These are phyloP conservation scores for Hylaeus anthracinus DNA, from an alignment of 1,140 invertebrate species.

Conservation along the genomic window DNA sequence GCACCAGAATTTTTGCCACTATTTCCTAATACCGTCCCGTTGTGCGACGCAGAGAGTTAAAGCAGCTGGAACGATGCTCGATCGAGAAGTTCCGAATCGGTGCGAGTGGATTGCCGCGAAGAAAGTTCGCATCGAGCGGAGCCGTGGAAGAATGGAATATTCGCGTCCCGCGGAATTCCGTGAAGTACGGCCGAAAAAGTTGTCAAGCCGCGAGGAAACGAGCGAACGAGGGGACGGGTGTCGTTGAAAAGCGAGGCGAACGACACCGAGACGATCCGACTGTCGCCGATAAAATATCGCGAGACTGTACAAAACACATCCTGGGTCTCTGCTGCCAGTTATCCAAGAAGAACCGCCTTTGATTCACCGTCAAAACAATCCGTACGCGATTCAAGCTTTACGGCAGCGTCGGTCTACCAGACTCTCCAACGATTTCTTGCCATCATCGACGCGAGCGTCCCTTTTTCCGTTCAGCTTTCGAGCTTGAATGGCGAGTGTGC, in stretches of 20 bases:
- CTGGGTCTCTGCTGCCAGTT: background rate
- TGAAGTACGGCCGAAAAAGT: slow-evolving; percentile 55
- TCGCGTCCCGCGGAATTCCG: slow-evolving; percentile 40
- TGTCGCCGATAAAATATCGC: slow-evolving; percentile 63
- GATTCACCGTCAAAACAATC: slow-evolving; percentile 37
- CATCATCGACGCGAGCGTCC: background rate
- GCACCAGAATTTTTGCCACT: too few species aligned
- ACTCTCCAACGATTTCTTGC: slow-evolving; percentile 22
- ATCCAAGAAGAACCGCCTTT: slow-evolving; percentile 13
- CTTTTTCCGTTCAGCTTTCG: background rate
- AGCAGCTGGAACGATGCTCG: background rate
- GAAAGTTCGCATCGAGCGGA: background rate
- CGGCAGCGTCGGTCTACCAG: background rate
- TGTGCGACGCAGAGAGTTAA: background rate
- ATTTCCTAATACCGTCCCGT: too few species aligned
- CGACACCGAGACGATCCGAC: slow-evolving; percentile 48
- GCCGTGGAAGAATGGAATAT: slow-evolving; percentile 21
- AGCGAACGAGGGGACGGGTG: background rate
- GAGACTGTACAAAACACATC: slow-evolving; percentile 49
- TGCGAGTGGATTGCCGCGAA: background rate
- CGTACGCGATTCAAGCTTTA: background rate
- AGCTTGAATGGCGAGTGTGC: background rate
- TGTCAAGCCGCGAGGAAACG: slow-evolving; percentile 38
- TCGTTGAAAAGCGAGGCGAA: slow-evolving; percentile 55
- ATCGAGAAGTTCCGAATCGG: background rate